Base-by-base conservation (phyloP, 2,113 vertebrate genomes). In the Ptyas mucosa region DNA sequence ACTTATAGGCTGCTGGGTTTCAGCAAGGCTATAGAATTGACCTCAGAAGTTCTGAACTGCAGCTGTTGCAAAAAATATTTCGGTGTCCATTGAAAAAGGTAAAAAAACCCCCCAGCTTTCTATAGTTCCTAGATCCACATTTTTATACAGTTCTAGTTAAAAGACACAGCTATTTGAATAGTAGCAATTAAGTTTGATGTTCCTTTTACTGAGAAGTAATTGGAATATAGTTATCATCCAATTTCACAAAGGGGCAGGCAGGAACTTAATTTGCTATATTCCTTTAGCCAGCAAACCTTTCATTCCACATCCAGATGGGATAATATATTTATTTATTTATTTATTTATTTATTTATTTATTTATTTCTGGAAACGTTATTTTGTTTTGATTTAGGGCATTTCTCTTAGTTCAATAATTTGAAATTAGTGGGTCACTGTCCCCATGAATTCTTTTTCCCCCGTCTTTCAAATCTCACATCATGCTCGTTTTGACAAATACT, bases 401-500 rank as follows among this genome's bases (percentile, higher is more conserved):
- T 20, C 90, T 93, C 20, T 93, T 24, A 39, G 14, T 8, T 90
- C n/a, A 24, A 57, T 91, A 89, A 89, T 93, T 95, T 94, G 23
- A 93, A 96, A 94, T 96, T 91, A 92, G 86, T 90, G 26, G 95
- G 92, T 94, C 81, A 96, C 95, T 97, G 95, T 49, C 95, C 93
- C 49, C 89, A 94, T 92, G 52, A 96, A 97, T 97, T 96, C 18
- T 7, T 7, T 5, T 5, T 1, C 54, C 55, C 21, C 81, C 94
- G 95, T 95, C 94, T 95, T 88, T 54, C 87, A 95, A 87, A 29
- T 92, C 94, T 96, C 93, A 97, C 97, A 97, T 96, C 39, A 0
- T 85, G 91, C 87, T 95, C 94, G 96, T 96, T 97, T 97, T 96
- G 95, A 97, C 95, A 90, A 90, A 64, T 91, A 94, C 95, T 91